Evolutionary conservation across 2,888 invertebrate species (phyloP), one percentile per base, ranked within the genome.

Genomic region (Schizaphis graminum): DNA sequence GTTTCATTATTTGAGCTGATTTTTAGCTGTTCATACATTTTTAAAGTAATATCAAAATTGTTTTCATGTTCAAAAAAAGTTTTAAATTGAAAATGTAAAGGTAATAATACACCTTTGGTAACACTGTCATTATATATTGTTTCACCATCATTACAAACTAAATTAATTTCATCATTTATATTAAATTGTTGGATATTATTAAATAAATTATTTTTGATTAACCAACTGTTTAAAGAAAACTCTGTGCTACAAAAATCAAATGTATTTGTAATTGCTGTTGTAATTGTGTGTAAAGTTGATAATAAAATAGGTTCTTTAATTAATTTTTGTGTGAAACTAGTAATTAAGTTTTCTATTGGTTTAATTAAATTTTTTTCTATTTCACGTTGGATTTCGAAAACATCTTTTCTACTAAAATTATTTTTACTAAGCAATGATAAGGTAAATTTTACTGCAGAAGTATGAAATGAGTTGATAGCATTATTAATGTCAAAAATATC

Each of bases 361-460:
- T 89, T 61, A 61, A 89, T 61, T 61, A 89, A 61, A 44, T 61
- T 26, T 89, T 61, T 61, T 44, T 41, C 28, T 44, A 89, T 35
- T 28, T 44, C 57, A 89, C 41, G 28, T 44, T 89, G 44, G 61
- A 89, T 89, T 26, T 44, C 10, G 13, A 26, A 26, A 10, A 57
- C 57, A 89, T 89, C 89, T 61, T 61, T 89, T 44, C 26, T 57
- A 89, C 61, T 89, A 89, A 61, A 89, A 89, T 89, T 89, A 26
- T 87, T 89, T 21, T 88, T 56, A n/a, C 57, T 89, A 47, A 47
- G 41, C 57, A 89, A 28, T 26, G 35, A 88, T 41, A 41, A 35
- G 26, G 57, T 44, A 89, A 89, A 57, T 89, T 89, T 56, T 35
- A 57, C 26, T 4, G 89, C 41, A 44, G 89, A 89, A 26, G 41